Evolutionary conservation across 2,113 vertebrate species (phyloP), one percentile per base, ranked within the genome.

Genomic region (Apeltes quadracus): DNA sequence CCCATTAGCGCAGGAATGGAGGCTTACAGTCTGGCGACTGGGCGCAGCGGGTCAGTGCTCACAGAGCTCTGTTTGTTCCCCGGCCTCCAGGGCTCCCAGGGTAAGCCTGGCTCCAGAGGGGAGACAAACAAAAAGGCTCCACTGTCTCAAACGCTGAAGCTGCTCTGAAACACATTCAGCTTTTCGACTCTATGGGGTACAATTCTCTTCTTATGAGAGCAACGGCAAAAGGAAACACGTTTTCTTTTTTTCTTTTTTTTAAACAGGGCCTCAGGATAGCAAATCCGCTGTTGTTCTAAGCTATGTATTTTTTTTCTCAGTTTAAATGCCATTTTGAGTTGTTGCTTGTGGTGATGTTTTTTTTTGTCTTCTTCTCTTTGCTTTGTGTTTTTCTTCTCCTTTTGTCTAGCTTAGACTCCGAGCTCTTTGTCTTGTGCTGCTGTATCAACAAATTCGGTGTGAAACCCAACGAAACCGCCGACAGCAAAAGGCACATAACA

Each of bases 31-130:
- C 74, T 92, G 88, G 84, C 92, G 91, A 78, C 83, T 89, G 72
- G 87, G 86, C 89, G 73, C 85, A 87, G 75, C 84, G 88, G 89
- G 90, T 90, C 77, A 82, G 79, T 78, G 89, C 88, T 89, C 86
- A 95, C 93, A 95, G 93, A 94, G 92, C 71, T 69, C 78, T 85
- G 90, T 93, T 95, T 96, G 93, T 96, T 95, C 88, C 57, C 87
- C 65, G 94, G 94, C 91, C 91, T 90, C 79, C 87, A 92, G 90
- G 95, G 90, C 92, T 95, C 92, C 92, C 94, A 78, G 90, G 94
- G 95, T 92, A 92, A 80, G 74, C 90, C 83, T 89, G 93, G 94
- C 88, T 92, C 90, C 88, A 89, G 87, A 87, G 81, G 87, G 81
- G 76, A 90, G 54, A 76, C 82, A 61, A 84, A 88, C 81, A 90